These are phyloP conservation scores for Anguilla obscura DNA, from an alignment of 2,797 vertebrate species.

Conservation along the genomic window DNA sequence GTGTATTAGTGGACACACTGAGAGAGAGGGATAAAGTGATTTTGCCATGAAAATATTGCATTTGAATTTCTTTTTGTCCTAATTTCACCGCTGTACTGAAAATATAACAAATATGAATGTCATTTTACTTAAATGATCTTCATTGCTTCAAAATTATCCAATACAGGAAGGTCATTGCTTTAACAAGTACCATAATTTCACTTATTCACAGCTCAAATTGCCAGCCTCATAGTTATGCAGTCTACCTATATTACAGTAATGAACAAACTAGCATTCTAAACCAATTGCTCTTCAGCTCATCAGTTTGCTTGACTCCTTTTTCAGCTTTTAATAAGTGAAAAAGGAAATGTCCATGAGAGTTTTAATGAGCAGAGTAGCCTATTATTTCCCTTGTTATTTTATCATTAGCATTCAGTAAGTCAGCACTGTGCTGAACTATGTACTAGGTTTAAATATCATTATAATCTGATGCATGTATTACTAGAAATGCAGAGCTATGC, in stretches of 20 bases:
- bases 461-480: constrained; percentile 62
- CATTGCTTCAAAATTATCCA: constrained; percentile 14
- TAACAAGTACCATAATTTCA: constrained; percentile 3
- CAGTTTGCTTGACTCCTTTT: constrained; percentile 30
- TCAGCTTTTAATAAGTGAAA: constrained; percentile 42
- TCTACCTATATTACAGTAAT: constrained; percentile 54
- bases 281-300: constrained; percentile 33
- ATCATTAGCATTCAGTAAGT: constrained; percentile 66
- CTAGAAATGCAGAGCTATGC: constrained; percentile 51
- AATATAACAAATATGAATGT: constrained; percentile 5
- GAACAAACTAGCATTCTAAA: constrained; percentile 38
- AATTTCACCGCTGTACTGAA: constrained; percentile 28
- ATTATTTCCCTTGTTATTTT: constrained; percentile 74
- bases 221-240: constrained; percentile 55
- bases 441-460: constrained; percentile 54
- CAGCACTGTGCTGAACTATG: constrained; percentile 53
- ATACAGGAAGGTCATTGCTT: constrained; percentile 19
- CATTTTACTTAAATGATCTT: constrained; percentile 7
- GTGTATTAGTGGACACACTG: neutral
- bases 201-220: constrained; percentile 43
- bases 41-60: neutral
- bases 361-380: constrained; percentile 64
- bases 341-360: constrained; percentile 56
- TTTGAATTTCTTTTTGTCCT: constrained; percentile 25
- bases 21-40: neutral